Evolutionary conservation across 2,113 vertebrate species (phyloP).

Genomic region (Irena cyanogastra): DNA sequence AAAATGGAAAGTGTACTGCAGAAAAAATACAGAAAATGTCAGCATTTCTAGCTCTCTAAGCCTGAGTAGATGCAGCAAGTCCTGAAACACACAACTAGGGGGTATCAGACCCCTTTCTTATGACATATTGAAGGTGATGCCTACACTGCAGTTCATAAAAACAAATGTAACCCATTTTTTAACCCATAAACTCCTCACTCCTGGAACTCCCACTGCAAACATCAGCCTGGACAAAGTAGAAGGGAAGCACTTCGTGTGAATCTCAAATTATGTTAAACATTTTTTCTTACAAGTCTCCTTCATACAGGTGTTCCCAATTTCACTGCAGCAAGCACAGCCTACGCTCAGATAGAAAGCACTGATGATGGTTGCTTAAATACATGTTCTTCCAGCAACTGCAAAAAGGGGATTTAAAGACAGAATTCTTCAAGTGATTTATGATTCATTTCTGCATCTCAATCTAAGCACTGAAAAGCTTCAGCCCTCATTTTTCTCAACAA

Average conservation of each 20-base stretch:
- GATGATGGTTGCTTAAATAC: not conserved
- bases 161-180: not conserved
- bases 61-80: not conserved
- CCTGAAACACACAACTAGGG: not conserved
- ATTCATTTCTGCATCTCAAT: slow-evolving; percentile 22
- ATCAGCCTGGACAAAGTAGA: not conserved
- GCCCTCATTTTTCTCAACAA: not conserved
- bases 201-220: not conserved
- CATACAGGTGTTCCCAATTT: not conserved
- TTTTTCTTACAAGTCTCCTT: not conserved
- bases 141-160: not conserved
- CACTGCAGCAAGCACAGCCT: not conserved
- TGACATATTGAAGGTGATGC: not conserved
- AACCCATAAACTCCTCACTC: not conserved
- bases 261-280: not conserved
- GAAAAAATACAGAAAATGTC: not conserved
- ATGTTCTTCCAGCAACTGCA: not conserved
- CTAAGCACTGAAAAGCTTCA: slow-evolving; percentile 11
- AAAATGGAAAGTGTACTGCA: not conserved
- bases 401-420: not conserved
- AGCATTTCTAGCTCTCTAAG: not conserved
- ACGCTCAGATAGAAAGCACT: not conserved
- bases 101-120: not conserved
- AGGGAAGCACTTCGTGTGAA: not conserved
- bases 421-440: not conserved